Evolutionary conservation across 1,140 invertebrate species (phyloP), one percentile per base, ranked within the genome.

Genomic region (Ceratina australensis): DNA sequence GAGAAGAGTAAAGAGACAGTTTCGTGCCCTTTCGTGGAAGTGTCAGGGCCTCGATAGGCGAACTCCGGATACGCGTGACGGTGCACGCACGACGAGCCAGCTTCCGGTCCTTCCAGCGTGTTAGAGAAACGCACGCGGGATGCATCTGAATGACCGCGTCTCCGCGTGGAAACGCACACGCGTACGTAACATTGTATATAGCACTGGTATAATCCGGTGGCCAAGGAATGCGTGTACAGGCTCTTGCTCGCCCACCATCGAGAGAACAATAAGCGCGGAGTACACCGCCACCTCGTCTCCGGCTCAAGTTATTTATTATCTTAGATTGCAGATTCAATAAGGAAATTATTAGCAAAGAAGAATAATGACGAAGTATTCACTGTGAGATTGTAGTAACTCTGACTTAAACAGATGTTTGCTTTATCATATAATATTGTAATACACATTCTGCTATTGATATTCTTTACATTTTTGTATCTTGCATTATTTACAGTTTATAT

Each of bases 111-210:
- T 78, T 66, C 80, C 52, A n/a, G 52, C 52, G 52, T n/a, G 71
- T 28, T 77, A 28, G 82, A 79, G 86, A 86, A 80, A 78, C 82
- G 60, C 28, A 84, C 89, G 88, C 89, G 91, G 91, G 90, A 91
- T 89, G 91, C 90, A 92, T 92, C 89, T 84, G 88, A 91, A 92
- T 92, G 91, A 91, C 87, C 72, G 20, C 8, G 61, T 24, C 61
- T 72, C 71, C 18, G 47, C 26, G 24, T 52, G 18, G 18, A 28
- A 61, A 8, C 57, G 47, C 22, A 66, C 22, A 65, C 49, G 49
- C 16, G 10, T 22, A 66, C 28, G 12, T 4, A 49, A 42, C n/a
- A n/a, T n/a, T n/a, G n/a, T n/a, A 42, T 42, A 42, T 42, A 42
- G 33, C 5, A n/a, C 33, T 3, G 33, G 33, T 42, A 42, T 42